Base-by-base conservation (phyloP, 2,113 vertebrate species). In the Varanus komodoensis region DNA sequence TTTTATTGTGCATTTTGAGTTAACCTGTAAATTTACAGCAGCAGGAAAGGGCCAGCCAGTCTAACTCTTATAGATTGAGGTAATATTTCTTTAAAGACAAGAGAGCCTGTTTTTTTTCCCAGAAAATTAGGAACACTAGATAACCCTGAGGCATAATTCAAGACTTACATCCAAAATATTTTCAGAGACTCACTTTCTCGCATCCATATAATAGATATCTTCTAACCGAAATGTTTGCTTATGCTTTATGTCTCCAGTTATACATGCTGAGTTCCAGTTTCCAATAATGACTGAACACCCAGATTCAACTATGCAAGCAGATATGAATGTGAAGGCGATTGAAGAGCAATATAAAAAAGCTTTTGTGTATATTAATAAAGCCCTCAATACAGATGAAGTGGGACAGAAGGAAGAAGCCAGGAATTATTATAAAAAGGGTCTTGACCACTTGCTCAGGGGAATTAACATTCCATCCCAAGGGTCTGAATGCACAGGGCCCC, bases 341-440 rank as follows among this genome's bases (percentile, higher is more conserved):
- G 98, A 97, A 94, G 98, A 99, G 91, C 98, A 98, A 86, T 99
- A 99, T 79, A 97, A 97, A 86, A 97, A 97, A 80, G 98, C 98
- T 38, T 99, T 99, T 64, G 90, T 97, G 89, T 99, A 97, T 95
- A 97, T 99, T 87, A 98, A 98, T 93, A 97, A 97, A 94, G 99
- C 97, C 80, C 96, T 99, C 91, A 97, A 96, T 27, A 97, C 95
- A 14, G 99, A 99, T 92, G 99, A 99, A 89, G 91, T 95, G 11
- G 98, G 98, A 67, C 96, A 98, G 89, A 98, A 97, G 90, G 95
- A 97, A 1, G 93, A 96, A 88, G 99, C 99, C 25, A 96, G 97
- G 93, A 97, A 94, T 87, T 97, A 97, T 38, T 99, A 99, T 87
- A 97, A 95, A 83, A 97, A 97, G 94, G 99, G 98, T 11, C 96